A percentile compares a stretch with the other conserved stretches of the same genome.
These are phyloP conservation scores for Drosophila setifemur DNA, from an alignment of 1,140 invertebrate species.

Conservation along the genomic window DNA sequence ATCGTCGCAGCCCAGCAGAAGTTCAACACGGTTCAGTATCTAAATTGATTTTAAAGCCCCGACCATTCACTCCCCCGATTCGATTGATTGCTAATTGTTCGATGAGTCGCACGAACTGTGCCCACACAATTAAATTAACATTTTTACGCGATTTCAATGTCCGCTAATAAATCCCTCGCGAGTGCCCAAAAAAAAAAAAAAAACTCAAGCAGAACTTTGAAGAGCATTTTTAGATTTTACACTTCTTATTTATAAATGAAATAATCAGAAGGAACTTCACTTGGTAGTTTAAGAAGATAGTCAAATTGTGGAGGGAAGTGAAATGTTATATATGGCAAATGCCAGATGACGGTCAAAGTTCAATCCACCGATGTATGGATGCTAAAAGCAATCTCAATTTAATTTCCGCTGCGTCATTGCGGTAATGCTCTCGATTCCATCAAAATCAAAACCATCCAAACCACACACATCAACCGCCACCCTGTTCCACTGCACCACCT, in stretches of 20 bases:
- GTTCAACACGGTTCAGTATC: slow-evolving; percentile 38
- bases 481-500: slow-evolving; percentile 18
- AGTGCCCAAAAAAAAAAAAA: not conserved
- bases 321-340: slow-evolving; percentile 4
- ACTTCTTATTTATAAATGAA: slow-evolving; percentile 62
- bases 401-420: slow-evolving; percentile 71
- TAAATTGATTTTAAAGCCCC: slow-evolving; percentile 46
- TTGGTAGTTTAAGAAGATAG: slow-evolving; percentile 39
- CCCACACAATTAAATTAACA: slow-evolving; percentile 39
- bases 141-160: slow-evolving; percentile 5
- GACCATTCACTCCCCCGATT: not conserved
- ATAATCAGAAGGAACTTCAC: slow-evolving; percentile 30
- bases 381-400: slow-evolving; percentile 28
- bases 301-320: slow-evolving; percentile 5
- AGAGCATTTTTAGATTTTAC: slow-evolving; percentile 51
- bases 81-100: slow-evolving; percentile 52
- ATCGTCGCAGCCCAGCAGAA: not conserved
- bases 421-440: no score
- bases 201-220: slow-evolving; percentile 15
- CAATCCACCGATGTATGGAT: slow-evolving; percentile 10
- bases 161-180: slow-evolving; percentile 64
- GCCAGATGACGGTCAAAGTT: slow-evolving; percentile 29
- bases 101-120: not conserved
- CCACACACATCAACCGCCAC: not conserved
- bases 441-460: not conserved